A percentile compares a stretch with the other conserved stretches of the same genome.
Evolutionary conservation across 2,888 invertebrate genomes (phyloP).

Genomic region (Drosophila histrio): DNA sequence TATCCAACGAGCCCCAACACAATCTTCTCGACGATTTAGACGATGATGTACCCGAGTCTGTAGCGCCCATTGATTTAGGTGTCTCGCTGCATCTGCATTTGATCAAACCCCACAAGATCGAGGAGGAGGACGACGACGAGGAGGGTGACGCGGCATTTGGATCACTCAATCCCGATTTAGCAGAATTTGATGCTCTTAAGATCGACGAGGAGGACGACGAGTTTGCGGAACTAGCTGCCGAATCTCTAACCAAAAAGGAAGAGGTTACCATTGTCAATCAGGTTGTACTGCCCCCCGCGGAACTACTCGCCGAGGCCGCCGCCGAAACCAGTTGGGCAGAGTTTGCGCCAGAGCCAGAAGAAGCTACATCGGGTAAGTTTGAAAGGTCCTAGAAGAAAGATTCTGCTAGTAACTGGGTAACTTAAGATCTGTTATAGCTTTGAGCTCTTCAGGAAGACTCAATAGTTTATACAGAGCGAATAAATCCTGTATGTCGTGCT

Average conservation of each 20-base stretch:
- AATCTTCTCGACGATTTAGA: conserved; percentile 91
- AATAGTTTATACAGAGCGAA: too few species aligned
- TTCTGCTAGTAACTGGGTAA: too few species aligned
- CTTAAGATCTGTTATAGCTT: background rate
- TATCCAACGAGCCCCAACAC: conserved; percentile 83
- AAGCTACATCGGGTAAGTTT: conserved; percentile 36
- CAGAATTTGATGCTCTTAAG: conserved; percentile 86
- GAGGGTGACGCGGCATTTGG: conserved; percentile 26
- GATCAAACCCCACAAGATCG: conserved; percentile 84
- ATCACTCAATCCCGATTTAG: conserved; percentile 80
- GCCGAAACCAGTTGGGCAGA: conserved; percentile 87
- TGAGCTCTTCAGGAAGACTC: background rate
- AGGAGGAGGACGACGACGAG: conserved; percentile 69
- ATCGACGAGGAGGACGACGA: conserved; percentile 90
- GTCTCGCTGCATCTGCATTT: conserved; percentile 87
- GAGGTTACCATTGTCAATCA: conserved; percentile 83
- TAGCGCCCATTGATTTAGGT: conserved; percentile 89
- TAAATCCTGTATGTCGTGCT: too few species aligned
- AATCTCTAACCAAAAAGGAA: conserved; percentile 88
- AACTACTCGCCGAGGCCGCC: conserved; percentile 84
- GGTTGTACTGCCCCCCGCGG: conserved; percentile 83
- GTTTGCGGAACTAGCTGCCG: conserved; percentile 91
- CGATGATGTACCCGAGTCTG: conserved; percentile 86
- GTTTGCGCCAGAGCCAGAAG: conserved; percentile 85
- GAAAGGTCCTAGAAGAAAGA: background rate